Percentiles rank a stretch among this genome's conserved stretches.
Evolutionary conservation across 23 tunicate species (phyloP).

Genomic region (Halocynthia roretzi): DNA sequence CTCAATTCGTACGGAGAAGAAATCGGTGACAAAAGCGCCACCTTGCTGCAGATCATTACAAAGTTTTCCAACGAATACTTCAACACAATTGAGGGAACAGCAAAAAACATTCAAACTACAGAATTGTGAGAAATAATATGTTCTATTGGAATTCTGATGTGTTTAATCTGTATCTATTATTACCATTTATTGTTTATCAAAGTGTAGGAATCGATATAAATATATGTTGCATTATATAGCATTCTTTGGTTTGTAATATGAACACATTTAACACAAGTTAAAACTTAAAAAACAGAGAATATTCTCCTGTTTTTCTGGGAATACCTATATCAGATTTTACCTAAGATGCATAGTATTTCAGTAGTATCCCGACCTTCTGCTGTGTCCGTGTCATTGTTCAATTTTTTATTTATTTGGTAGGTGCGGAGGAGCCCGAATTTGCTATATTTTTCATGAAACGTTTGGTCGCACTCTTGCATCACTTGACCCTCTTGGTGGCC

Average conservation of each 20-base stretch:
- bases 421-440: constrained; percentile 95
- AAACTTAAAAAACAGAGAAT: too few relatives aligned
- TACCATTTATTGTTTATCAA: too few relatives aligned
- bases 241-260: too few relatives aligned
- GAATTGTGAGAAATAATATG: constrained; percentile 45
- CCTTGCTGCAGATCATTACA: constrained; percentile 71
- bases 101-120: constrained; percentile 66
- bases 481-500: constrained; percentile 82
- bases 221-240: too few relatives aligned
- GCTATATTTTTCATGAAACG: constrained; percentile 91
- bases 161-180: not conserved
- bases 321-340: too few relatives aligned
- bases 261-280: too few relatives aligned
- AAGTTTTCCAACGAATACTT: constrained; percentile 80
- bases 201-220: too few relatives aligned
- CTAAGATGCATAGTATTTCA: too few relatives aligned
- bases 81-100: constrained; percentile 90
- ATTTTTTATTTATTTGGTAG: constrained; percentile 16
- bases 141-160: not conserved
- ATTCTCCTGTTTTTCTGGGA: too few relatives aligned
- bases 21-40: constrained; percentile 58
- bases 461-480: constrained; percentile 81
- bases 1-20: constrained; percentile 71
- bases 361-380: too few relatives aligned
- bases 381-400: not conserved